Evolutionary conservation across 2,888 invertebrate genomes (phyloP).

Genomic region (Drosophila affinis): DNA sequence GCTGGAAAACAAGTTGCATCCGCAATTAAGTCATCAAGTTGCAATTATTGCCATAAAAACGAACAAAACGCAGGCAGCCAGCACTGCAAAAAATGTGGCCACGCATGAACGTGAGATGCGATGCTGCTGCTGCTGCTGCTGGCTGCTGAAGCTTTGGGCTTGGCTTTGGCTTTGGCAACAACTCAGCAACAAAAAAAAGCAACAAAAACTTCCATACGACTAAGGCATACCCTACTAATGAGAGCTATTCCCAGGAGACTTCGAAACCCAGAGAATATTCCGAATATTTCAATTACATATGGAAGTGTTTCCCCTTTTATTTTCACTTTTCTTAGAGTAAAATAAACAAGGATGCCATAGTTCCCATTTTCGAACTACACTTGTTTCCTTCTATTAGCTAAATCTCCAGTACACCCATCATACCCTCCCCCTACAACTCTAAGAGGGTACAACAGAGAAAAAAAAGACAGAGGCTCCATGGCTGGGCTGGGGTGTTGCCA

Average conservation of each 20-base stretch:
- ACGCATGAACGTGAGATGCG: conserved; percentile 75
- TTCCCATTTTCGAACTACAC: too few species aligned
- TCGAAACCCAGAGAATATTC: neutral
- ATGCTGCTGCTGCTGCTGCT: conserved; percentile 47
- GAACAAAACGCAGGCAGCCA: conserved; percentile 79
- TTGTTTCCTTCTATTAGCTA: neutral
- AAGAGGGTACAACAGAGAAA: neutral
- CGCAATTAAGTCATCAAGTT: conserved; percentile 79
- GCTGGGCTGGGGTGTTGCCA: conserved; percentile 72
- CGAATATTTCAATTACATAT: too few species aligned
- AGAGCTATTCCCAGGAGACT: neutral
- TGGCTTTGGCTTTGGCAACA: conserved; percentile 22
- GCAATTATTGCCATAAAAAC: conserved; percentile 81
- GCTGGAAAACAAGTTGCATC: conserved; percentile 80
- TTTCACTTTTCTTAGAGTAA: too few species aligned
- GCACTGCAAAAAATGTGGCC: conserved; percentile 69
- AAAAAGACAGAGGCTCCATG: conserved; percentile 20
- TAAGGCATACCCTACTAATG: conserved; percentile 2
- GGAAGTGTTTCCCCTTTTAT: too few species aligned
- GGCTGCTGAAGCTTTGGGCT: conserved; percentile 51
- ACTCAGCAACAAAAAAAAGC: neutral
- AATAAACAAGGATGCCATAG: too few species aligned
- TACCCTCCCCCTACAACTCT: neutral
- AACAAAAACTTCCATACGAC: neutral
- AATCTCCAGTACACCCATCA: neutral